These are phyloP conservation scores for Deilephila elpenor DNA, from an alignment of 2,888 invertebrate species.

Conservation along the genomic window DNA sequence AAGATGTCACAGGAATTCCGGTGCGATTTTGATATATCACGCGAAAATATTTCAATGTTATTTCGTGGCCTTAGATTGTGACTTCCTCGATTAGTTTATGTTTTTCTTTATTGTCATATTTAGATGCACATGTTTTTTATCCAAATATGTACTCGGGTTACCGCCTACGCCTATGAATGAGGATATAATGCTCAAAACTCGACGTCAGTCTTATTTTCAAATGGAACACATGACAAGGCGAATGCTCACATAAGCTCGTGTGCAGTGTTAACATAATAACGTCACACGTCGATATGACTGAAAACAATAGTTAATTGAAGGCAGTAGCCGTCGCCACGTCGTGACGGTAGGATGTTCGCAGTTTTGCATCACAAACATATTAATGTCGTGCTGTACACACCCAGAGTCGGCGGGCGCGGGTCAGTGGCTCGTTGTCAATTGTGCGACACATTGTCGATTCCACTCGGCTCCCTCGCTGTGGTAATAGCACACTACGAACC, in stretches of 20 bases:
- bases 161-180: no score
- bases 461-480: conserved; percentile 55
- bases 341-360: conserved; percentile 68
- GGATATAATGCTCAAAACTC: no score
- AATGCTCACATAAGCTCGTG: background rate
- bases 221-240: background rate
- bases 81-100: no score
- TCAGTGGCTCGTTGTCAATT: conserved; percentile 62
- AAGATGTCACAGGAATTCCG: conserved; percentile 39
- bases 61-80: no score
- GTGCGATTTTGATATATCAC: conserved; percentile 31
- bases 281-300: background rate
- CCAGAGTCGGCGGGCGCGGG: conserved; percentile 45
- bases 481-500: conserved; percentile 53
- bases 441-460: conserved; percentile 63
- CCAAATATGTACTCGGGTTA: no score
- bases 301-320: conserved; percentile 19
- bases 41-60: background rate
- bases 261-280: background rate
- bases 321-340: conserved; percentile 31
- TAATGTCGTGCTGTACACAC: conserved; percentile 52
- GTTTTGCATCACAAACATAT: conserved; percentile 76
- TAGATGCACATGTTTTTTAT: no score
- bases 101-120: no score
- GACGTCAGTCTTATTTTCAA: no score